Conservation (phyloP, 1,140 invertebrate genomes). For the Bathynomus jamesi region DNA sequence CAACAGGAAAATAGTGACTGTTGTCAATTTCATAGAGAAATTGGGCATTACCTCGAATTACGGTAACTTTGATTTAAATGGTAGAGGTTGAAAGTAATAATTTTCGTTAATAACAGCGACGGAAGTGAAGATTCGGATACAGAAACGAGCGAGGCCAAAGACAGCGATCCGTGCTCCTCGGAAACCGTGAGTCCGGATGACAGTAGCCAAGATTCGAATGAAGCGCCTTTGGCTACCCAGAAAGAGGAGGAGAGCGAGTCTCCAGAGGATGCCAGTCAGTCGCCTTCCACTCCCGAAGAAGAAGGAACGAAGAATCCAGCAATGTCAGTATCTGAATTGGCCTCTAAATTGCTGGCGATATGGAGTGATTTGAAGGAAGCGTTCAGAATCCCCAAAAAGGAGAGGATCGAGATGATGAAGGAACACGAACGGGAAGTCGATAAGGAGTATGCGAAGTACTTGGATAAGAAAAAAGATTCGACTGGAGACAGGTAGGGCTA, state of each 20-base stretch:
- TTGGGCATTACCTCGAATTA: no score
- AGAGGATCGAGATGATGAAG: slow-evolving; percentile 84
- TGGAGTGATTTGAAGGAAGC: slow-evolving; percentile 79
- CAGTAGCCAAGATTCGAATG: slow-evolving; percentile 21
- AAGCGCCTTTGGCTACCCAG: slow-evolving; percentile 34
- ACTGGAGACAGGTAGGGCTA: not conserved
- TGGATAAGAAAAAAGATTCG: slow-evolving; percentile 37
- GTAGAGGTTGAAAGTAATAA: no score
- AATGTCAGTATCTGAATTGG: slow-evolving; percentile 37
- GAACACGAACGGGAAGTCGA: slow-evolving; percentile 81
- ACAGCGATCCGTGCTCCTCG: not conserved
- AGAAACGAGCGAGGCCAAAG: not conserved
- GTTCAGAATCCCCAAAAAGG: slow-evolving; percentile 91
- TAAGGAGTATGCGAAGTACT: slow-evolving; percentile 48
- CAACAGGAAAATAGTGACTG: no score
- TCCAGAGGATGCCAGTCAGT: slow-evolving; percentile 26
- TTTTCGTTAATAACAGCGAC: no score
- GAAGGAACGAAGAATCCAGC: slow-evolving; percentile 10
- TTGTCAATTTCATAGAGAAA: no score
- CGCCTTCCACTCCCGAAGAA: slow-evolving; percentile 2
- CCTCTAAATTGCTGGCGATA: slow-evolving; percentile 57
- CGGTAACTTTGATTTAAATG: no score
- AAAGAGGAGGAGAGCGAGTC: slow-evolving; percentile 30
- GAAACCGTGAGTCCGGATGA: slow-evolving; percentile 23
- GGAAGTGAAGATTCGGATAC: not conserved